Conservation (phyloP, 1,140 invertebrate species). For the Frieseomelitta varia region DNA sequence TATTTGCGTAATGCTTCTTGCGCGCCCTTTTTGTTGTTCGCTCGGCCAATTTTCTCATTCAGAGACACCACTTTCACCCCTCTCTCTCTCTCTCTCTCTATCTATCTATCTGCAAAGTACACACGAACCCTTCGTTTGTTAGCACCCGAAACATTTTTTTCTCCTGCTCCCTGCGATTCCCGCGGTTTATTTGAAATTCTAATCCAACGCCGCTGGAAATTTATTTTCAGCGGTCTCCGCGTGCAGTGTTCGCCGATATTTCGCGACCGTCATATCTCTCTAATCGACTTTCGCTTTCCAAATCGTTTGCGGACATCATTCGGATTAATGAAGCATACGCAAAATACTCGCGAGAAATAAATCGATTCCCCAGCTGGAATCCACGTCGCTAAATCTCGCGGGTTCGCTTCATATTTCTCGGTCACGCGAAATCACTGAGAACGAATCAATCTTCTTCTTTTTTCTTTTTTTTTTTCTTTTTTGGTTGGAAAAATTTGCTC, state of each 20-base stretch:
- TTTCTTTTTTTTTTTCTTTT: too few relatives aligned
- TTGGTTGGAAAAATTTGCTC: too few relatives aligned
- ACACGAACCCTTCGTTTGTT: not conserved
- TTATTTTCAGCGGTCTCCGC: not conserved
- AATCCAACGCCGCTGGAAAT: slow-evolving; percentile 20
- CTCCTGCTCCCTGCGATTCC: not conserved
- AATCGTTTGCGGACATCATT: not conserved
- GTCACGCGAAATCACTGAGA: too few relatives aligned
- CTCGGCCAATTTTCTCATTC: not conserved
- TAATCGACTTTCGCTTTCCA: not conserved
- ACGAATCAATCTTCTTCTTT: too few relatives aligned
- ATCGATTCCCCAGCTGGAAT: not conserved
- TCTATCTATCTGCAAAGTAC: not conserved
- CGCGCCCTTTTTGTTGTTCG: too few relatives aligned
- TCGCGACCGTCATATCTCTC: not conserved
- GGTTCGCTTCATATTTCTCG: too few relatives aligned
- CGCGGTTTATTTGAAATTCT: slow-evolving; percentile 42
- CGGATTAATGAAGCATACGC: not conserved
- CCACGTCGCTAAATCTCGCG: too few relatives aligned
- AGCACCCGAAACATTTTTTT: not conserved
- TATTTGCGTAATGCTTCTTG: slow-evolving; percentile 9
- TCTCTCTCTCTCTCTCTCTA: too few relatives aligned
- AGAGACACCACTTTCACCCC: not conserved
- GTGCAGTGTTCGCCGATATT: not conserved
- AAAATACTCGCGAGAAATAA: not conserved